phyloP scores from a whole-genome alignment of 2,888 invertebrate genomes.

The Corythucha ciliata region DNA sequence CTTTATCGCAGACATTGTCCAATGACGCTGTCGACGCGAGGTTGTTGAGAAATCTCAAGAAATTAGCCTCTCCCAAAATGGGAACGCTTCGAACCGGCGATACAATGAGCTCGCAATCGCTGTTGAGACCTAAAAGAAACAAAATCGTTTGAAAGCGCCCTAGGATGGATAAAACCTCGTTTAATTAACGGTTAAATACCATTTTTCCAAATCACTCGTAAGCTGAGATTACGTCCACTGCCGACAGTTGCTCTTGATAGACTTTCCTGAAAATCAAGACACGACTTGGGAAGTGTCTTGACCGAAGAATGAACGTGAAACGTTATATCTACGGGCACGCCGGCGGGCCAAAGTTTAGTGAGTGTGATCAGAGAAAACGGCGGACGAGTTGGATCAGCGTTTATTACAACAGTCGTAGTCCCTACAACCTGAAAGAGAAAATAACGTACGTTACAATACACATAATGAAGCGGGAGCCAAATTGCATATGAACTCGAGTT shows the following conservation, averaged over 20 bases:
- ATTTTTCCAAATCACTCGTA: constrained; percentile 68
- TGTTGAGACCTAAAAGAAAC: constrained; percentile 46
- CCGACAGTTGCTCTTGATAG: constrained; percentile 26
- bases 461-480: too few relatives aligned
- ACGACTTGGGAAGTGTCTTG: constrained; percentile 42
- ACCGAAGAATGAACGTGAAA: constrained; percentile 59
- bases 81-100: constrained; percentile 49
- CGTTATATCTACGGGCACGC: constrained; percentile 46
- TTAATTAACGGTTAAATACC: constrained; percentile 45
- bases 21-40: constrained; percentile 33
- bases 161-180: too few relatives aligned
- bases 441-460: constrained; percentile 34
- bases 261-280: constrained; percentile 15
- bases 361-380: constrained; percentile 59
- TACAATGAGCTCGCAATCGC: constrained; percentile 49
- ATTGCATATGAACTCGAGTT: too few relatives aligned
- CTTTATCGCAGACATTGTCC: constrained; percentile 41
- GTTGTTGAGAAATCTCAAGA: constrained; percentile 58
- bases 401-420: constrained; percentile 54
- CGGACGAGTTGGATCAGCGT: constrained; percentile 53
- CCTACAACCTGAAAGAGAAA: constrained; percentile 43
- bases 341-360: constrained; percentile 47
- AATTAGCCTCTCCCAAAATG: constrained; percentile 61
- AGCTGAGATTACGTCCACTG: constrained; percentile 44
- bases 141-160: too few relatives aligned